Base-by-base conservation (phyloP, 2,113 vertebrate genomes). In the Eulemur rufifrons region DNA sequence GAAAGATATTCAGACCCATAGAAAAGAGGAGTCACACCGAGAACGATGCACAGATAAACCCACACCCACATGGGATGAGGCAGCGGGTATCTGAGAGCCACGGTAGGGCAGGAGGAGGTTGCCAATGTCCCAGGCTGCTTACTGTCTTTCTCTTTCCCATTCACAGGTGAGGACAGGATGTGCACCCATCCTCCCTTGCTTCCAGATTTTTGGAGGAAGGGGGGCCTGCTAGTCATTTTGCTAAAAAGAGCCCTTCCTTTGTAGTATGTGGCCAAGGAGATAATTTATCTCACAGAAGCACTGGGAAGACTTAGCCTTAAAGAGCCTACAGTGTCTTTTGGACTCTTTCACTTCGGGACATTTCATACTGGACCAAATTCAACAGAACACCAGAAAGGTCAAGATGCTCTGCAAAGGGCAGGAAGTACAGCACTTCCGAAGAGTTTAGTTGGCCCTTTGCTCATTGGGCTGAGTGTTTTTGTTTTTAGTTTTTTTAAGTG, bases 301-400 rank as follows among this genome's bases (percentile, higher is more conserved):
- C 98, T 91, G 98, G 99, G 98, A 97, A 99, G 98, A 98, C 96
- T 98, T 97, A 99, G 99, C 99, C 99, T 99, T 99, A 99, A 99
- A 97, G 89, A 99, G 98, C 98, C 98, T 98, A 98, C 97, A 97
- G 98, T 98, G 98, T 99, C 99, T 98, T 99, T 98, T 95, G 96
- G 98, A 99, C 97, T 97, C 88, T 98, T 98, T 98, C 20, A 97
- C 98, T 98, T 98, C 98, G 97, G 98, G 97, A 98, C 97, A 95
- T 98, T 98, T 95, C 81, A 97, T 73, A 97, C 96, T 37, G 98
- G 98, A 99, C 98, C 98, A 98, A 98, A 98, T 97, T 97, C 96
- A 93, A 89, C 88, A n/a, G 5, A 95, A 96, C 96, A 98, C 86
- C 95, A 76, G 50, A 82, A 95, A 98, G 91, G 93, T 97, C 97